These are phyloP conservation scores for Odocoileus virginianus DNA, from an alignment of 2,113 vertebrate species.

Conservation along the genomic window DNA sequence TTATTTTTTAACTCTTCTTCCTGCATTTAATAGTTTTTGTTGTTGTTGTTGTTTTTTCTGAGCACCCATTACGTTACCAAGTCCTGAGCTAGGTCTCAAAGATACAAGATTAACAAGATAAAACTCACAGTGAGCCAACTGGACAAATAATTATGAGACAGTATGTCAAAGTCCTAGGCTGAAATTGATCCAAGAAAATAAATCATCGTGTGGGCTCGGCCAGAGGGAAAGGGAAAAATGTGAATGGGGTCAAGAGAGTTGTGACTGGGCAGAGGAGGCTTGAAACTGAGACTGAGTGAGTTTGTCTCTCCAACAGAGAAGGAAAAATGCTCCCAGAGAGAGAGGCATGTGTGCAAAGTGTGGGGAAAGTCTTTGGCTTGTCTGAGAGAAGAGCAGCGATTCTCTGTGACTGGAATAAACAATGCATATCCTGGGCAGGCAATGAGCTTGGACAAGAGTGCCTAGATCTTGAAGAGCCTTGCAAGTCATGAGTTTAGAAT, in stretches of 20 bases:
- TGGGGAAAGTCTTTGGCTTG: rapidly evolving
- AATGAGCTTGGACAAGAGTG: not conserved
- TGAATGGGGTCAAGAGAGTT: not conserved
- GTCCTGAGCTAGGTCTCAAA: not conserved
- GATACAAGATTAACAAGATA: not conserved
- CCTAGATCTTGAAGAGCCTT: not conserved
- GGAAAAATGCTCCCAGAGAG: not conserved
- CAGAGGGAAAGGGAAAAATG: not conserved
- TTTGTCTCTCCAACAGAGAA: not conserved
- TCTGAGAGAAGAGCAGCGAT: not conserved
- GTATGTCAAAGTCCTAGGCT: not conserved
- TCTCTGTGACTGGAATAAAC: not conserved
- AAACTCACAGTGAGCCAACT: not conserved
- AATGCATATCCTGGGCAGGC: not conserved
- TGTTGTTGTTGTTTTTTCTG: not conserved
- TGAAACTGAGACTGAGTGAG: not conserved
- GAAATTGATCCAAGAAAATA: not conserved
- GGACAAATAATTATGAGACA: not conserved
- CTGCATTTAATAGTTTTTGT: not conserved
- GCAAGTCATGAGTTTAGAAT: not conserved
- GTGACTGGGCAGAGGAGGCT: not conserved
- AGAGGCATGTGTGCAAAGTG: rapidly evolving
- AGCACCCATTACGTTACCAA: not conserved
- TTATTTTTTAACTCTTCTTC: not conserved
- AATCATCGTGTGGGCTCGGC: not conserved